phyloP scores from a whole-genome alignment of 2,797 vertebrate species.

The Botia kubotai region DNA sequence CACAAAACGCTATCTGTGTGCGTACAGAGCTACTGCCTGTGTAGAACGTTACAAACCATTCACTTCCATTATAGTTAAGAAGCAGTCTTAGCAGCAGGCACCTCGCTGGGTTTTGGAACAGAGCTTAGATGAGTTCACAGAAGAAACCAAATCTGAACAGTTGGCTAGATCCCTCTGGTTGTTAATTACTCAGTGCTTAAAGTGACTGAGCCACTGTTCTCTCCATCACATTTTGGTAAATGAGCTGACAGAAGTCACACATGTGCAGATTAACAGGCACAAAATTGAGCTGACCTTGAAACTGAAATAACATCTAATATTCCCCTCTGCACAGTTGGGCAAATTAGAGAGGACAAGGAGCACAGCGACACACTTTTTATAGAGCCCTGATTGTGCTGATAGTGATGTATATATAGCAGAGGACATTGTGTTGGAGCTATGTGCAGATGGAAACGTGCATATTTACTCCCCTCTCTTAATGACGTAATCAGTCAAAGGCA shows the following conservation, averaged over 20 bases:
- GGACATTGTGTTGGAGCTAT: conserved; percentile 52
- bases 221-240: conserved; percentile 35
- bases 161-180: conserved; percentile 38
- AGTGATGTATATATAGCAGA: conserved; percentile 56
- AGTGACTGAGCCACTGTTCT: conserved; percentile 1
- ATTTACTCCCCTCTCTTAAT: conserved; percentile 58
- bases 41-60: too few species aligned
- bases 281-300: conserved; percentile 54
- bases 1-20: too few species aligned
- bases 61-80: neutral
- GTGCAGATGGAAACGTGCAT: conserved; percentile 56
- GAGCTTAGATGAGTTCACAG: neutral
- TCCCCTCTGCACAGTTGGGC: conserved; percentile 43
- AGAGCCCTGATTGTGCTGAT: conserved; percentile 40
- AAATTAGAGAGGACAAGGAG: conserved; percentile 52
- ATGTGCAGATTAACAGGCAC: conserved; percentile 32
- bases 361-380: conserved; percentile 40
- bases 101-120: neutral
- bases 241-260: conserved; percentile 45
- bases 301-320: conserved; percentile 51
- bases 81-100: neutral
- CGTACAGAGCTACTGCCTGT: too few species aligned
- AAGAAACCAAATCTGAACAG: conserved; percentile 26
- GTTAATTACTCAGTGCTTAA: conserved; percentile 31
- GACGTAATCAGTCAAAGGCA: conserved; percentile 60